Base-by-base conservation (phyloP, 2,113 vertebrate species). In the Sus scrofa region DNA sequence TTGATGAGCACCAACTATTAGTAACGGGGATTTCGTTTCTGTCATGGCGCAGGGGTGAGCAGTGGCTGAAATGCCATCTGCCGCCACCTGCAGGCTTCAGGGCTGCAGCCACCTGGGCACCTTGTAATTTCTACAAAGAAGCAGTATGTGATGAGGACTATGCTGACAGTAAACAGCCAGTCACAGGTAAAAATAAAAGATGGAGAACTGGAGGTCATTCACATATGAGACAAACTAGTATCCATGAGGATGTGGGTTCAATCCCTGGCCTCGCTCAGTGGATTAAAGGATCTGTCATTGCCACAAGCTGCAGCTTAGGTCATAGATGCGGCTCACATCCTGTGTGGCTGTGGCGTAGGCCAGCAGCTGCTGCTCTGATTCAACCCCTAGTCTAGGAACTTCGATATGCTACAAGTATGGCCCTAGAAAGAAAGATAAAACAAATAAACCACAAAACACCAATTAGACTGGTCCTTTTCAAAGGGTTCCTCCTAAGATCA, bases 81-180 rank as follows among this genome's bases (percentile, higher is more conserved):
- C 15, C 20, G 62, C 26, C 4, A 9, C n/a, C 74, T 62, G 10
- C 60, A n/a, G 30, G 26, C 22, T 27, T 0, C 2, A 0, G 10
- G 63, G 4, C 44, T 39, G 39, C 74, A 73, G 39, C 10, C n/a
- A 24, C 65, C 52, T 58, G 37, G 52, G 14, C 37, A 56, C 37
- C 60, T 18, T 88, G 10, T 34, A 22, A 68, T 37, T 73, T 68
- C 78, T 30, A 88, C 77, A 85, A 63, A 85, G 44, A 4, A 20
- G 7, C 26, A 24, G 13, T 87, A 18, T 83, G 24, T 70, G n/a
- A 26, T 22, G 44, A 88, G 24, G 34, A 18, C 14, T 11, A 18
- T 19, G 8, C 54, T 20, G 27, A 32, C 1, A 34, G 6, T 44
- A 60, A 95, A 67, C 24, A 71, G 8, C 10, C 77, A n/a, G 22